Conservation (phyloP, 2,113 vertebrate genomes). For the Oplegnathus fasciatus region DNA sequence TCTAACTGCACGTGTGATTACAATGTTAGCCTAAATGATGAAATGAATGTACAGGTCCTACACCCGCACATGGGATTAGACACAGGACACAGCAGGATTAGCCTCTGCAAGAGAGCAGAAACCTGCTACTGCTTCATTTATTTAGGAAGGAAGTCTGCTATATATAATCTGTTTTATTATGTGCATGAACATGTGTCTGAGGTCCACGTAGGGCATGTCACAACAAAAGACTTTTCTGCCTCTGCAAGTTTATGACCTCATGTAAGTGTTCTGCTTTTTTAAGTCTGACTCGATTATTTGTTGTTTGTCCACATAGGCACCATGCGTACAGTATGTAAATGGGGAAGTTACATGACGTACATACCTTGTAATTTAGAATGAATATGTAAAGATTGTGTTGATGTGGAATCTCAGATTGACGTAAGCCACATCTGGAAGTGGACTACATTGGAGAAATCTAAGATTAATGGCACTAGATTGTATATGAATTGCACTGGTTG, state of each 20-base stretch:
- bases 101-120: neutral
- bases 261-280: neutral
- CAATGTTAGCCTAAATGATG: neutral
- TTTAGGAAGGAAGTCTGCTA: neutral
- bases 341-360: slow-evolving; percentile 2
- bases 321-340: neutral
- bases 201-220: neutral
- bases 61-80: slow-evolving; percentile 11
- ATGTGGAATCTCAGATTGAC: neutral
- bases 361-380: neutral
- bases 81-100: slow-evolving; percentile 39
- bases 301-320: neutral
- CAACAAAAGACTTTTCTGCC: neutral
- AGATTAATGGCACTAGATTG: neutral
- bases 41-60: neutral
- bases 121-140: neutral
- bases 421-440: neutral
- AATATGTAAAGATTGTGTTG: neutral
- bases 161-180: neutral
- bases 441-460: neutral
- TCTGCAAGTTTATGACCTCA: neutral
- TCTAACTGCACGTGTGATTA: neutral
- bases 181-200: neutral
- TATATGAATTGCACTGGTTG: neutral
- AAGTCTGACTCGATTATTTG: neutral